Percentiles rank a stretch among this genome's conserved stretches.
phyloP scores from a whole-genome alignment of 2,797 vertebrate species.

The Leptoclinus maculatus region DNA sequence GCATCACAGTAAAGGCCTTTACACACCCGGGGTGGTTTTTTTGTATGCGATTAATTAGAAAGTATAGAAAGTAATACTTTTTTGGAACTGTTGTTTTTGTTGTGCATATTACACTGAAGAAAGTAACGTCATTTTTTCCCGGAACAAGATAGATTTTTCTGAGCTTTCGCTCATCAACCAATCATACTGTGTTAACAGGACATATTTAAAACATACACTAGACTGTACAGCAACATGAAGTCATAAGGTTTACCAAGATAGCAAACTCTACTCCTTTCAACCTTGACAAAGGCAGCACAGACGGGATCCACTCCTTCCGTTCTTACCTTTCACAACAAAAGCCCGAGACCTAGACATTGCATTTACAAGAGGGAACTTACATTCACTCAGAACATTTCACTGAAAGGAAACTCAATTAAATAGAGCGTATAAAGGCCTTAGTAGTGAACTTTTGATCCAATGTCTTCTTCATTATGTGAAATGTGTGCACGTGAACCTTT shows the following conservation, averaged over 20 bases:
- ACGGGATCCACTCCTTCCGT: background rate
- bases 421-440: background rate
- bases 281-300: background rate
- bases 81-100: too few relatives aligned
- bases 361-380: background rate
- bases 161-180: too few relatives aligned
- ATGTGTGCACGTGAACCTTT: background rate
- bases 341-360: background rate
- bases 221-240: too few relatives aligned
- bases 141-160: too few relatives aligned
- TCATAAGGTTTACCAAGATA: background rate
- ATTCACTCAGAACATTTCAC: background rate
- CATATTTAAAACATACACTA: too few relatives aligned
- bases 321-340: background rate
- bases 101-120: too few relatives aligned
- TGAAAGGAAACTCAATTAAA: background rate
- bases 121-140: too few relatives aligned
- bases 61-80: too few relatives aligned
- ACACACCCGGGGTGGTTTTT: too few relatives aligned
- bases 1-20: background rate
- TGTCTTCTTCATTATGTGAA: background rate
- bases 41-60: too few relatives aligned
- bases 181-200: too few relatives aligned
- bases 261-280: background rate
- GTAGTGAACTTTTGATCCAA: background rate